Percentiles rank a stretch among this genome's conserved stretches.
These are phyloP conservation scores for Carassius gibelio DNA, from an alignment of 2,113 vertebrate species.

Conservation along the genomic window DNA sequence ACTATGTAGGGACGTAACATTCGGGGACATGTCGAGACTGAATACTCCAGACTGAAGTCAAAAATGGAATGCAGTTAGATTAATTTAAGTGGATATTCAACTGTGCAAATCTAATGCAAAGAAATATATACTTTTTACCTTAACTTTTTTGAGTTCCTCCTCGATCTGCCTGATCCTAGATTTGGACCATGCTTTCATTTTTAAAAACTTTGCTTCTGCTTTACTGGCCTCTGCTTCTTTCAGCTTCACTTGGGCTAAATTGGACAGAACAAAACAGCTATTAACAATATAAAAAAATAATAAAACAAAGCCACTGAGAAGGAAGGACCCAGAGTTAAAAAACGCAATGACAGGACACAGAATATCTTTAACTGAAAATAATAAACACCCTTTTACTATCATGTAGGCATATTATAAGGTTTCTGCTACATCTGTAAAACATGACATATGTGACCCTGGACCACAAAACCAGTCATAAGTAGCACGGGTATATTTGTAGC, in stretches of 20 bases:
- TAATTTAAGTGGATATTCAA: background rate
- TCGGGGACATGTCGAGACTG: conserved; percentile 57
- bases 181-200: conserved; percentile 92
- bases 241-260: conserved; percentile 79
- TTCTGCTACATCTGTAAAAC: too few relatives aligned
- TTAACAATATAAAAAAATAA: too few relatives aligned
- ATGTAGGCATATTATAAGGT: too few relatives aligned
- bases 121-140: conserved; percentile 60
- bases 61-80: background rate
- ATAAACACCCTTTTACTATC: too few relatives aligned
- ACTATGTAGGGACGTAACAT: conserved; percentile 71
- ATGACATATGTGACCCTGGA: too few relatives aligned
- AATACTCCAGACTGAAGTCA: conserved; percentile 71
- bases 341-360: background rate
- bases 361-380: too few relatives aligned
- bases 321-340: background rate
- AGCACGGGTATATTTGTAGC: too few relatives aligned
- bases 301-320: background rate
- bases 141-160: conserved; percentile 82
- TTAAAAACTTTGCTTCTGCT: conserved; percentile 88
- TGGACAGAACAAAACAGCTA: conserved; percentile 33
- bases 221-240: conserved; percentile 84
- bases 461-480: too few relatives aligned
- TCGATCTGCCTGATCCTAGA: conserved; percentile 84
- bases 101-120: background rate